Percentiles rank a stretch among this genome's conserved stretches.
These are phyloP conservation scores for Rotaria magnacalcarata DNA, from an alignment of 2,888 invertebrate genomes.

Conservation along the genomic window DNA sequence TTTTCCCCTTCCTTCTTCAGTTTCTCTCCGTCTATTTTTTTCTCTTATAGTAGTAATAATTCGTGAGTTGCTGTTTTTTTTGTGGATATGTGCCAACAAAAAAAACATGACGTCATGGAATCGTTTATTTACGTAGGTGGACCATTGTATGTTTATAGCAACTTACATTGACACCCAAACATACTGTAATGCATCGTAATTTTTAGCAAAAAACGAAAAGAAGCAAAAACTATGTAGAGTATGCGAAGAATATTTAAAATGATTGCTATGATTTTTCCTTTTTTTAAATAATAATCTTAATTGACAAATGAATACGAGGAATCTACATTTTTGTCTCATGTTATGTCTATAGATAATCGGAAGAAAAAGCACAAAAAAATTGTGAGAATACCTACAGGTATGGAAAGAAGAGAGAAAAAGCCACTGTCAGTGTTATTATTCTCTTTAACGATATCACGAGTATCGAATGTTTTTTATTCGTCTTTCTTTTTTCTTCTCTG, in stretches of 20 bases:
- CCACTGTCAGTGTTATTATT: background rate
- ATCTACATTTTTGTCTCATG: background rate
- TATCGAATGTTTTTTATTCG: background rate
- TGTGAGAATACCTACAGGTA: background rate
- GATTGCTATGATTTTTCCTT: background rate
- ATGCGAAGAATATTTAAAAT: background rate
- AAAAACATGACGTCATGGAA: slow-evolving; percentile 22
- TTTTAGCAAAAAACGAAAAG: background rate
- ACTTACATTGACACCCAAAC: background rate
- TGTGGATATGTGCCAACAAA: background rate
- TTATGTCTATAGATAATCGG: background rate
- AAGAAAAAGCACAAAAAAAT: background rate
- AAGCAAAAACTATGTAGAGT: background rate
- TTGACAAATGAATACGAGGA: background rate
- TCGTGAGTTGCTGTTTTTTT: background rate
- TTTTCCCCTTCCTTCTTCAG: background rate
- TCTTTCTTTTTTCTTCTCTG: background rate
- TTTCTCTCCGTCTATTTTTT: background rate
- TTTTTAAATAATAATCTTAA: background rate
- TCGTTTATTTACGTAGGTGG: background rate
- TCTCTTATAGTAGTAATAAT: background rate
- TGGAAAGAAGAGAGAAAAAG: background rate
- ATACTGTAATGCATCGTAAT: background rate
- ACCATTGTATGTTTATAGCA: background rate
- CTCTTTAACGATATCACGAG: background rate